Percentiles rank a stretch among this genome's conserved stretches.
phyloP scores from a whole-genome alignment of 2,113 vertebrate species.

The Phylloscopus trochiloides region DNA sequence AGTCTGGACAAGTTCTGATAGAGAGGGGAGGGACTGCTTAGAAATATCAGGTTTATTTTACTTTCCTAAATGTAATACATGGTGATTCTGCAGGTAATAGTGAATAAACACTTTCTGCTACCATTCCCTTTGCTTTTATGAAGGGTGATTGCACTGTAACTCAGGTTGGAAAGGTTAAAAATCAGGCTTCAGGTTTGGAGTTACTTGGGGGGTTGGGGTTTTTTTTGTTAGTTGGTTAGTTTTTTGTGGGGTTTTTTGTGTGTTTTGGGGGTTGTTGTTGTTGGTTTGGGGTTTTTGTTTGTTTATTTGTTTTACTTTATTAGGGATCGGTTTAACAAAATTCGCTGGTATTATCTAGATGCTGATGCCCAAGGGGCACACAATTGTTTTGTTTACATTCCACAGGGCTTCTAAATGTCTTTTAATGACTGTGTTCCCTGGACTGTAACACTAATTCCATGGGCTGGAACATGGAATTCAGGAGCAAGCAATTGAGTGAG shows the following conservation, averaged over 20 bases:
- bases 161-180: neutral
- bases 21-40: neutral
- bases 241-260: neutral
- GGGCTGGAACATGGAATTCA: neutral
- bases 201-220: neutral
- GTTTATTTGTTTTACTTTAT: neutral
- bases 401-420: neutral
- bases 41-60: fast-evolving
- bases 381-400: neutral
- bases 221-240: neutral
- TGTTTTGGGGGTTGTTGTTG: neutral
- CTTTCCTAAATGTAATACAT: neutral
- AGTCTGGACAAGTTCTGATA: neutral
- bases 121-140: neutral
- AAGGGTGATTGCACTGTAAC: neutral
- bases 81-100: neutral
- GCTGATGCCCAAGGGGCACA: neutral
- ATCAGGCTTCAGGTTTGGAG: neutral
- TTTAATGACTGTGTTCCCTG: neutral
- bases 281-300: neutral
- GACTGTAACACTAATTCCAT: neutral
- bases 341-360: neutral
- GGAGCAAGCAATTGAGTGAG: neutral
- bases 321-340: neutral
- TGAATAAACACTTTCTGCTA: neutral